These are phyloP conservation scores for Peromyscus leucopus DNA, from an alignment of 2,113 vertebrate species.

Conservation along the genomic window DNA sequence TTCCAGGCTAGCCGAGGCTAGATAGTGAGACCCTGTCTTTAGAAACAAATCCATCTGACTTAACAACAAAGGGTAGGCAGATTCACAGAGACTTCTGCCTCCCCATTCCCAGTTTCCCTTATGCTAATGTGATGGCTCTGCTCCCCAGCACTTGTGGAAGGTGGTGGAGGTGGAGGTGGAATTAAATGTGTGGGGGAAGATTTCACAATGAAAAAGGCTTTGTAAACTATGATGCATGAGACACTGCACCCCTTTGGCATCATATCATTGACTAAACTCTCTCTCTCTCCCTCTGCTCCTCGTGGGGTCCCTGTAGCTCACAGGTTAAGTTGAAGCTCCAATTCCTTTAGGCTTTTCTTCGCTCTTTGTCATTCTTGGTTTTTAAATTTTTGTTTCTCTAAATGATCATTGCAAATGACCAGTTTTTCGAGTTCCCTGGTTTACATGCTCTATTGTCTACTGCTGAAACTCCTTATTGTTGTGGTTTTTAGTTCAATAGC, in stretches of 20 bases:
- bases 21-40: not conserved
- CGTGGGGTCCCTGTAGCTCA: not conserved
- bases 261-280: not conserved
- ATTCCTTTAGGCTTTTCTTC: not conserved
- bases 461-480: not conserved
- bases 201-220: not conserved
- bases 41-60: not conserved
- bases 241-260: not conserved
- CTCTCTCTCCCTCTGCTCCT: not conserved
- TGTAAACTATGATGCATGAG: not conserved
- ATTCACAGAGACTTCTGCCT: not conserved
- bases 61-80: conserved; percentile 7
- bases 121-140: not conserved
- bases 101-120: not conserved
- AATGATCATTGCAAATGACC: not conserved
- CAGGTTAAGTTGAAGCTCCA: not conserved
- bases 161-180: not conserved
- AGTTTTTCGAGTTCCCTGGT: not conserved
- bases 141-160: not conserved
- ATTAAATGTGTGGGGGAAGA: not conserved
- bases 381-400: too few relatives aligned
- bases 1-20: not conserved
- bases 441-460: not conserved
- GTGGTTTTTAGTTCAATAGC: not conserved
- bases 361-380: not conserved